These are phyloP conservation scores for Ceriagrion tenellum DNA, from an alignment of 2,888 invertebrate species.

Conservation along the genomic window DNA sequence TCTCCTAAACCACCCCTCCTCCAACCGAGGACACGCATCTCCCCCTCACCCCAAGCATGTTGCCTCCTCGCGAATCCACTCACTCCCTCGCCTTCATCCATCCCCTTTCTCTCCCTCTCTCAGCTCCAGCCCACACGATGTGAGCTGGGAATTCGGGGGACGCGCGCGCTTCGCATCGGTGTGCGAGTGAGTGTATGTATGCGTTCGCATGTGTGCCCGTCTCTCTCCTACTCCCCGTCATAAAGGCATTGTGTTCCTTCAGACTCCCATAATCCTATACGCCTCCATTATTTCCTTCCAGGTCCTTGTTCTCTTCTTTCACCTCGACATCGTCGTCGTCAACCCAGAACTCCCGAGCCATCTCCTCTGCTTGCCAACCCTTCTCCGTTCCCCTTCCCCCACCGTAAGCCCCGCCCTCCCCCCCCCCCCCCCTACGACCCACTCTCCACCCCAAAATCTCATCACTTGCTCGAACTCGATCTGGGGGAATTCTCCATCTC, in stretches of 20 bases:
- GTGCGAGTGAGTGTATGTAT: too few species aligned
- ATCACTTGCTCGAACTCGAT: background rate
- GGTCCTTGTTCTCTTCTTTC: slow-evolving; percentile 47
- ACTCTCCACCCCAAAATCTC: too few species aligned
- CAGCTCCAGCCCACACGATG: background rate
- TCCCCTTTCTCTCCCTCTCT: too few species aligned
- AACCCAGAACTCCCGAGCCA: background rate
- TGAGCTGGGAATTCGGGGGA: background rate
- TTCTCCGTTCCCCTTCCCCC: background rate
- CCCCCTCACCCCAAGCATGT: background rate
- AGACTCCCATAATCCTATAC: slow-evolving; percentile 59
- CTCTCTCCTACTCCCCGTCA: background rate
- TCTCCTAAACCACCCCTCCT: background rate
- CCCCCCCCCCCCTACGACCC: background rate
- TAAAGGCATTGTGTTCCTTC: slow-evolving; percentile 55
- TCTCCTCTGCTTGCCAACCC: background rate
- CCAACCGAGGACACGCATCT: background rate
- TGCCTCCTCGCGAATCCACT: slow-evolving; percentile 15
- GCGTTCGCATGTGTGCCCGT: too few species aligned
- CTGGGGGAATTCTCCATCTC: slow-evolving; percentile 21
- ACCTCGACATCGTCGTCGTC: slow-evolving; percentile 42
- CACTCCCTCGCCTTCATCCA: background rate
- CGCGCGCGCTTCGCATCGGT: background rate
- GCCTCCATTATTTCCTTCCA: slow-evolving; percentile 62
- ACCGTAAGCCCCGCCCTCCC: background rate